A percentile compares a stretch with the other conserved stretches of the same genome.
These are phyloP conservation scores for Phainopepla nitens DNA, from an alignment of 2,113 vertebrate species.

Conservation along the genomic window DNA sequence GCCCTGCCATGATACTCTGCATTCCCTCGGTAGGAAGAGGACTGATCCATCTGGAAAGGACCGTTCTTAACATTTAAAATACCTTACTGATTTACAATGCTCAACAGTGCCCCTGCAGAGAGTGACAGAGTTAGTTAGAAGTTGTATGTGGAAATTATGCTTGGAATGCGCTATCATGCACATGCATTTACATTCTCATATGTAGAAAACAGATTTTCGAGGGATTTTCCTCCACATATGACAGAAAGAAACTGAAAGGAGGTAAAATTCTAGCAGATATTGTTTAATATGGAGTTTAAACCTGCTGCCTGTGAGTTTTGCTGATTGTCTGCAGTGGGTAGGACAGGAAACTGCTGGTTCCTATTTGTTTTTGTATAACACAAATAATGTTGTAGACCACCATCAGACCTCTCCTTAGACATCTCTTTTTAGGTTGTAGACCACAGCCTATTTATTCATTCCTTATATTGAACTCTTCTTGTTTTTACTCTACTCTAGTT, in stretches of 20 bases:
- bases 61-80: not conserved
- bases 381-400: not conserved
- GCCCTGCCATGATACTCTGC: not conserved
- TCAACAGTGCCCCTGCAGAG: not conserved
- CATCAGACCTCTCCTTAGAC: not conserved
- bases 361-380: not conserved
- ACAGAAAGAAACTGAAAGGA: not conserved
- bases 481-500: not conserved
- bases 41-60: not conserved
- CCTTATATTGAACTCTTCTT: not conserved
- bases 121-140: not conserved
- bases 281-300: not conserved
- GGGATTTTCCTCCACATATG: not conserved
- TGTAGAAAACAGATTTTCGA: not conserved
- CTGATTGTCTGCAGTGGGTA: not conserved
- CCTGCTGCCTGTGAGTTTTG: not conserved
- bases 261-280: not conserved
- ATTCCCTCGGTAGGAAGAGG: not conserved
- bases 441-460: not conserved
- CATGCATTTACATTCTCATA: not conserved
- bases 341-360: not conserved
- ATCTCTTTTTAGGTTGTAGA: not conserved
- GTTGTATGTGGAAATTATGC: not conserved
- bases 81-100: not conserved
- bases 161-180: not conserved